Evolutionary conservation across 2,888 invertebrate genomes (phyloP).

Genomic region (Xanthia togata): DNA sequence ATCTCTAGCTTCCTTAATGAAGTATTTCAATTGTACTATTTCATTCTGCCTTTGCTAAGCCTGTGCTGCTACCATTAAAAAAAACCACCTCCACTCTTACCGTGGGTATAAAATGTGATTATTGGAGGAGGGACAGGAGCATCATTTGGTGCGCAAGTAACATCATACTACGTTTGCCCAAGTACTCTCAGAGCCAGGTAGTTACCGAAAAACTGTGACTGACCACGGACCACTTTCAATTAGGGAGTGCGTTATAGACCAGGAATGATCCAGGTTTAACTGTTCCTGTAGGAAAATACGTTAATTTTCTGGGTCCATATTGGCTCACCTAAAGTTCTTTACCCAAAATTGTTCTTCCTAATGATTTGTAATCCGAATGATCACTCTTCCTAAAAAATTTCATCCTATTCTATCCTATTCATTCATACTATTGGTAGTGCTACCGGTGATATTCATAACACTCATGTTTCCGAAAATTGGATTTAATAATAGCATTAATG

Average conservation of each 20-base stretch:
- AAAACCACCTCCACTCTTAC: background rate
- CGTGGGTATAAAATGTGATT: background rate
- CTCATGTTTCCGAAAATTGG: too few relatives aligned
- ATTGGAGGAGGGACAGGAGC: background rate
- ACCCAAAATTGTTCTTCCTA: too few relatives aligned
- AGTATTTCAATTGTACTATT: background rate
- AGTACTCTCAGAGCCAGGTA: background rate
- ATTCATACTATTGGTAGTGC: too few relatives aligned
- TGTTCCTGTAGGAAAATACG: background rate
- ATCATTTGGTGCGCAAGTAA: background rate
- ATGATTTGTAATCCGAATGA: too few relatives aligned
- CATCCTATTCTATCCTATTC: too few relatives aligned
- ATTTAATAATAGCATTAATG: too few relatives aligned
- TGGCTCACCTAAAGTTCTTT: too few relatives aligned
- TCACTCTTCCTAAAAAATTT: too few relatives aligned
- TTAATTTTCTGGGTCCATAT: too few relatives aligned
- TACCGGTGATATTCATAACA: too few relatives aligned
- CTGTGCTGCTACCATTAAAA: background rate
- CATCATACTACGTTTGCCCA: background rate
- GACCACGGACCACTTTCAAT: background rate
- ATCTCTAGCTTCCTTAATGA: background rate
- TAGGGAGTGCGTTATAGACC: too few relatives aligned
- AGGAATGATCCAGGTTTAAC: background rate
- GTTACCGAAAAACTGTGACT: background rate
- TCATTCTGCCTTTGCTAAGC: background rate